phyloP scores from a whole-genome alignment of 37 sponge, comb jelly and placozoan genomes.

The Crambe crambe region DNA sequence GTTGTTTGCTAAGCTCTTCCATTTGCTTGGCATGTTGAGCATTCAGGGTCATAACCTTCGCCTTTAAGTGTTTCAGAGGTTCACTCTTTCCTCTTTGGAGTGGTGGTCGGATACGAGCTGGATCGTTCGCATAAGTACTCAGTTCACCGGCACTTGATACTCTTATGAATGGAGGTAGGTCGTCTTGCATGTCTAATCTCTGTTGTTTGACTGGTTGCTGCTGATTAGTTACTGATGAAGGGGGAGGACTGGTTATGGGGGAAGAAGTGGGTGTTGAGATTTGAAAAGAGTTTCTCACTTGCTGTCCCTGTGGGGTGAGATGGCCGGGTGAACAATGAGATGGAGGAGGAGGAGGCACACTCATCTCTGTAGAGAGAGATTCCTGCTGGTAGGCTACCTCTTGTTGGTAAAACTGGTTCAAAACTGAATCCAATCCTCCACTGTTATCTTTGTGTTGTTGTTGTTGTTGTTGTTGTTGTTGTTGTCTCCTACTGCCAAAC shows the following conservation, averaged over 20 bases:
- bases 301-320: background rate
- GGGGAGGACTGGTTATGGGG: background rate
- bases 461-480: background rate
- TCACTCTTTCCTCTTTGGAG: slow-evolving; percentile 35
- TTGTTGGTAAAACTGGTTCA: background rate
- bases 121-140: background rate
- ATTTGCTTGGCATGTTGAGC: slow-evolving; percentile 35
- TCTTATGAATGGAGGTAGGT: background rate
- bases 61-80: slow-evolving; percentile 14
- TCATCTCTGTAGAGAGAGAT: background rate
- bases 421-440: background rate
- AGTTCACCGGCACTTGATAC: slow-evolving; percentile 30
- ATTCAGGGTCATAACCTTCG: slow-evolving; percentile 37
- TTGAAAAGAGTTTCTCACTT: background rate
- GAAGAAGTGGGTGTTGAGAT: background rate
- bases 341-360: background rate
- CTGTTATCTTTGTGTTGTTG: background rate
- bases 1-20: slow-evolving; percentile 54
- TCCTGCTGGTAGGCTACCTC: background rate
- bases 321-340: background rate
- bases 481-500: background rate
- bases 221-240: background rate
- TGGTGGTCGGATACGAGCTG: slow-evolving; percentile 1
- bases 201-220: background rate
- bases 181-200: too few relatives aligned